Base-by-base conservation (phyloP, 1,140 invertebrate genomes). In the Coptotermes formosanus region DNA sequence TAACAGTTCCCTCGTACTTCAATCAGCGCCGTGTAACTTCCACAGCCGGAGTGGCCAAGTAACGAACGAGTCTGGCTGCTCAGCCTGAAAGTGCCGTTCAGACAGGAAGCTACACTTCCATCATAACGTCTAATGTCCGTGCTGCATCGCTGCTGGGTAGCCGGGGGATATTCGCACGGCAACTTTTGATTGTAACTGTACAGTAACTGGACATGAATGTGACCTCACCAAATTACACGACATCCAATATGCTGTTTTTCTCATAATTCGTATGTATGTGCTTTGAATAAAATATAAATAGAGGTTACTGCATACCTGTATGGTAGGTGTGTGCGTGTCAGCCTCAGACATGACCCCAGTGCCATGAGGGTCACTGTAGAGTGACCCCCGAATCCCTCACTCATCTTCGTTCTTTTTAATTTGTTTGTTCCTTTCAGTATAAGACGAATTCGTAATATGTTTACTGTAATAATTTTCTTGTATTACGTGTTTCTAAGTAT, bases 201-300 rank as follows among this genome's bases (percentile, higher is more conserved):
- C 64, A 75, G n/a, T 30, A n/a, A 75, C 64, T 75, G 64, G 64
- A 75, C 64, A 75, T 25, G 25, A 75, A 30, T n/a, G 30, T 75
- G 64, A 75, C 64, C 64, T 75, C 64, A 75, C 64, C 64, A 75
- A 75, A 75, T 75, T 75, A 75, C 64, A 75, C 25, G 64, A 75
- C 64, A 30, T 30, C 64, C 64, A 75, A 75, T 75, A 75, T 75
- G 64, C n/a, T n/a, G 25, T 75, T 75, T 75, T 75, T 30, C 64
- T 75, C 64, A 75, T 75, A 75, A 75, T 75, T 75, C 25, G 64
- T 75, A 30, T n/a, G 64, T 75, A 75, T 30, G 14, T 75, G n/a
- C 64, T 75, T 75, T 30, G 64, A 75, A 75, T 75, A 75, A 75
- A 30, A 3, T 75, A 75, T 75, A 9, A 30, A 75, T 30, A 75